phyloP scores from a whole-genome alignment of 1,140 invertebrate species.

The Heliothis subflexa region DNA sequence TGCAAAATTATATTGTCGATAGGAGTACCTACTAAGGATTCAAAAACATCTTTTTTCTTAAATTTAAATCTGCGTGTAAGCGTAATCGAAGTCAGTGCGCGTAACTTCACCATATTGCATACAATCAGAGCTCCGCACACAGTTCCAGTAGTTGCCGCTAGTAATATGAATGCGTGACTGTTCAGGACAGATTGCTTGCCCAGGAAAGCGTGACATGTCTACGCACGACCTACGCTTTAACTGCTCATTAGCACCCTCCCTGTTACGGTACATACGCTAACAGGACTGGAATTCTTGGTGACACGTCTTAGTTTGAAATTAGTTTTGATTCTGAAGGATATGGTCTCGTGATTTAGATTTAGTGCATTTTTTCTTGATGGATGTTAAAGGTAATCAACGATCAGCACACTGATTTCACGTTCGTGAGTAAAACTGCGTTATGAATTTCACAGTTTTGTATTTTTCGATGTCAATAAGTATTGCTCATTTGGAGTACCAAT shows the following conservation, averaged over 20 bases:
- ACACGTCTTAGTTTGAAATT: background rate
- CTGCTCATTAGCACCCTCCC: constrained; percentile 26
- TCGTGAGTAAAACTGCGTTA: background rate
- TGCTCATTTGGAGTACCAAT: constrained; percentile 10
- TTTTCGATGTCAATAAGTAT: constrained; percentile 1
- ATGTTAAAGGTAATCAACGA: background rate
- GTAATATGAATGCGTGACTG: constrained; percentile 37
- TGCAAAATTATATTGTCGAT: too few relatives aligned
- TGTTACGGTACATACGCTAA: constrained; percentile 12
- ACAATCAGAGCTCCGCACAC: background rate
- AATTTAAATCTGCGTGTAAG: too few relatives aligned
- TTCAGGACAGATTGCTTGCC: background rate
- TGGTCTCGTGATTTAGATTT: background rate
- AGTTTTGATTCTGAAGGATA: background rate
- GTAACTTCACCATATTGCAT: too few relatives aligned
- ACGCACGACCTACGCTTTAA: constrained; percentile 15
- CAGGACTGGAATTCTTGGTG: constrained; percentile 17
- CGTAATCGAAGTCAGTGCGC: too few relatives aligned
- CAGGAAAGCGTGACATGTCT: constrained; percentile 16
- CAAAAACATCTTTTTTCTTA: too few relatives aligned
- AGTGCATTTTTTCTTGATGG: background rate
- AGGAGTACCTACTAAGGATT: too few relatives aligned
- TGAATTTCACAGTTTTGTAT: background rate
- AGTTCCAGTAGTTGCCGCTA: constrained; percentile 1
- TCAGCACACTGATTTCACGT: background rate